Conservation (phyloP, 2,113 vertebrate genomes). For the Castor canadensis region DNA sequence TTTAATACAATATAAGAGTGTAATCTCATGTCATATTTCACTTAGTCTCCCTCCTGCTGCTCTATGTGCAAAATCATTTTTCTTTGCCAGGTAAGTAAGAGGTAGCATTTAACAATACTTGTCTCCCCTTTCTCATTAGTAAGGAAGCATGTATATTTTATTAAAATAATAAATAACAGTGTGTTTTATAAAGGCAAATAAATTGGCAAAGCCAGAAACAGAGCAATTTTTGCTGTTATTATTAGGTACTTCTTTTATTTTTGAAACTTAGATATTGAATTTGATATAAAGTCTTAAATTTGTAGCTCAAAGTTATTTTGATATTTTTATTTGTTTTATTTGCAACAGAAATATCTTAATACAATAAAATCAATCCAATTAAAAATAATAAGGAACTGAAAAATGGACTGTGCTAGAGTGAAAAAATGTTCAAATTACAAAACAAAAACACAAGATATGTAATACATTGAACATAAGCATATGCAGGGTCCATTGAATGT, state of each 20-base stretch:
- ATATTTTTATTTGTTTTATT: constrained; percentile 75
- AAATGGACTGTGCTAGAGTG: not conserved
- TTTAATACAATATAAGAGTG: not conserved
- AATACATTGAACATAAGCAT: not conserved
- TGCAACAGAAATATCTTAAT: constrained; percentile 77
- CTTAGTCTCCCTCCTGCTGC: not conserved
- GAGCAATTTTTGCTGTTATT: constrained; percentile 52
- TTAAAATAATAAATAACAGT: constrained; percentile 80
- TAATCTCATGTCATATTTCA: constrained; percentile 37
- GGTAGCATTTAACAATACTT: not conserved
- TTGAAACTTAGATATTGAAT: constrained; percentile 58
- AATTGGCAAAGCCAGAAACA: constrained; percentile 58
- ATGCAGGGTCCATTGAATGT: not conserved
- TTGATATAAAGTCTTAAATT: constrained; percentile 38
- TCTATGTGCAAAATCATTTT: not conserved
- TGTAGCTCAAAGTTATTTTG: constrained; percentile 74
- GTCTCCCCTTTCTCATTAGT: constrained; percentile 25
- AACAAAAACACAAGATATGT: not conserved
- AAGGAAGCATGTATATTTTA: not conserved
- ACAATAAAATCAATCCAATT: constrained; percentile 35
- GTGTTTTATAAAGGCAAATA: constrained; percentile 77
- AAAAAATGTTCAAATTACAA: constrained; percentile 5
- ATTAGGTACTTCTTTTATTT: constrained; percentile 81
- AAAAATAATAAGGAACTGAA: constrained; percentile 23
- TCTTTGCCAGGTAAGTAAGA: constrained; percentile 34